phyloP scores from a whole-genome alignment of 2,113 vertebrate genomes.

The Lasiurus cinereus region DNA sequence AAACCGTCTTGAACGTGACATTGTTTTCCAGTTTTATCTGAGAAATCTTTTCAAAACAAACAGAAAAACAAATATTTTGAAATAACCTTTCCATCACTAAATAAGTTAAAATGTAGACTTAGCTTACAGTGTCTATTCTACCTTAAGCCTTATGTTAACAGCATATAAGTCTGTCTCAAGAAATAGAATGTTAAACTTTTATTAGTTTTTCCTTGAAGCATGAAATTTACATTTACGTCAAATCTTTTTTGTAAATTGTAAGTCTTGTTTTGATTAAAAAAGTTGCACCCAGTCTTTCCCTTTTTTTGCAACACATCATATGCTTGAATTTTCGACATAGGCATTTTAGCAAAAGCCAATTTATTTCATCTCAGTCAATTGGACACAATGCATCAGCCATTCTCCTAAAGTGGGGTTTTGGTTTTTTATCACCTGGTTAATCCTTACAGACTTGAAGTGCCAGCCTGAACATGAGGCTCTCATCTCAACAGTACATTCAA shows the following conservation, averaged over 20 bases:
- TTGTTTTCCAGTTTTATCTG: background rate
- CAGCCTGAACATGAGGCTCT: background rate
- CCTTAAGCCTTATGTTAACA: background rate
- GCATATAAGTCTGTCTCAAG: background rate
- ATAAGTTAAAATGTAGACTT: background rate
- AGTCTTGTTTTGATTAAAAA: conserved; percentile 61
- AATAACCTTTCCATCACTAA: background rate
- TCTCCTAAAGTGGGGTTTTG: conserved; percentile 6
- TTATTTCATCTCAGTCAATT: conserved; percentile 57
- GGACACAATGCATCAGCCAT: background rate
- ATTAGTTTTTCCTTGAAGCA: conserved; percentile 60
- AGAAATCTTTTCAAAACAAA: conserved; percentile 29
- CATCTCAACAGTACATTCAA: background rate
- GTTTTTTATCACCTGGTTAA: conserved; percentile 6
- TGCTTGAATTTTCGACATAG: background rate
- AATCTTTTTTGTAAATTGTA: conserved; percentile 14
- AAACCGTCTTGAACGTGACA: background rate
- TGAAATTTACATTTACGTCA: conserved; percentile 53
- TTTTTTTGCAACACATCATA: background rate
- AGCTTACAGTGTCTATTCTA: background rate
- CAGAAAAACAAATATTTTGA: background rate
- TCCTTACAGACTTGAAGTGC: background rate
- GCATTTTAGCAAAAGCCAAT: conserved; percentile 23
- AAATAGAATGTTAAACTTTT: conserved; percentile 49
- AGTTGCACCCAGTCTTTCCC: background rate